Evolutionary conservation across 2,797 vertebrate genomes (phyloP).

Genomic region (Coregonus suidteri): DNA sequence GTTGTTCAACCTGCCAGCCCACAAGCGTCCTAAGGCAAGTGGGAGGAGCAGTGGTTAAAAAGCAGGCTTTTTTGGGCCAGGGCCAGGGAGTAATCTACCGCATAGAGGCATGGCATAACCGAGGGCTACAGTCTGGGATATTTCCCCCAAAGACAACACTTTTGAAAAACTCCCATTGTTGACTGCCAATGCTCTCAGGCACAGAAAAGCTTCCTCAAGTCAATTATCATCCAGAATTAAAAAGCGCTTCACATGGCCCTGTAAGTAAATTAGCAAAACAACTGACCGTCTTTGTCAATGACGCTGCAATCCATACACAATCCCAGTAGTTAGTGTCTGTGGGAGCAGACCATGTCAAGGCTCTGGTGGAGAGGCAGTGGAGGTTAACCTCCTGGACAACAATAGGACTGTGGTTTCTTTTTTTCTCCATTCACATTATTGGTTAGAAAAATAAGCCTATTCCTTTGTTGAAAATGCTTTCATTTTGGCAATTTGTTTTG

Average conservation of each 20-base stretch:
- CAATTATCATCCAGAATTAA: slow-evolving; percentile 74
- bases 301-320: slow-evolving; percentile 19
- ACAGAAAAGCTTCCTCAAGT: slow-evolving; percentile 61
- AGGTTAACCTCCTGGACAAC: background rate
- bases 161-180: slow-evolving; percentile 51
- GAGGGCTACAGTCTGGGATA: slow-evolving; percentile 65
- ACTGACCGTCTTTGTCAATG: slow-evolving; percentile 47
- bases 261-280: slow-evolving; percentile 71
- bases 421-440: slow-evolving; percentile 52
- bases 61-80: slow-evolving; percentile 74
- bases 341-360: slow-evolving; percentile 2
- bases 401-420: slow-evolving; percentile 21
- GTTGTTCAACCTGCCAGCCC: slow-evolving; percentile 76
- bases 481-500: slow-evolving; percentile 79
- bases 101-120: slow-evolving; percentile 69
- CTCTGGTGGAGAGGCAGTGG: slow-evolving; percentile 27
- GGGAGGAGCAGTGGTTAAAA: slow-evolving; percentile 82
- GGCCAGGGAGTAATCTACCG: slow-evolving; percentile 78
- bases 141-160: slow-evolving; percentile 58
- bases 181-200: slow-evolving; percentile 68
- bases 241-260: slow-evolving; percentile 62
- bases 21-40: slow-evolving; percentile 76
- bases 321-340: slow-evolving; percentile 2
- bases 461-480: slow-evolving; percentile 63
- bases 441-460: slow-evolving; percentile 74